phyloP scores from a whole-genome alignment of 2,888 invertebrate species.

The Callyntrura guangdongensis region DNA sequence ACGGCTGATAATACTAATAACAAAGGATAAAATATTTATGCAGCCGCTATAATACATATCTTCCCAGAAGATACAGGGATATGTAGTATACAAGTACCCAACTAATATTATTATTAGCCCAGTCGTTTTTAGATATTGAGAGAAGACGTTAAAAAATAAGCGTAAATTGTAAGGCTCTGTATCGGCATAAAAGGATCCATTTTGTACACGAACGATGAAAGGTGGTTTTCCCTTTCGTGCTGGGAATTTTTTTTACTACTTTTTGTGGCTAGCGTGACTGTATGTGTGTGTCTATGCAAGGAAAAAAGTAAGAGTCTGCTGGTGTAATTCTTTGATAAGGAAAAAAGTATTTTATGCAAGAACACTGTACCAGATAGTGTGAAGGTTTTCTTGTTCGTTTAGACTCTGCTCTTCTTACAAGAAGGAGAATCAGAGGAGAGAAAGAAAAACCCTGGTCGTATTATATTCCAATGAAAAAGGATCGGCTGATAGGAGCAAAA shows the following conservation, averaged over 20 bases:
- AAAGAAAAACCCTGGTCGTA: neutral
- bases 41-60: neutral
- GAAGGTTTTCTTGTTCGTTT: neutral
- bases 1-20: constrained; percentile 49
- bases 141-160: constrained; percentile 15
- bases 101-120: neutral
- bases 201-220: constrained; percentile 76
- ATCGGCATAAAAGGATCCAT: constrained; percentile 32
- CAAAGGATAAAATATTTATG: constrained; percentile 12
- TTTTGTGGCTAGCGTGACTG: constrained; percentile 42
- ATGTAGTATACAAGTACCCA: neutral
- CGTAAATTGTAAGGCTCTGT: neutral
- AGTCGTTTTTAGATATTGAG: neutral
- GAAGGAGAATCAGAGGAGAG: constrained; percentile 10
- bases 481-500: constrained; percentile 21
- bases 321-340: constrained; percentile 55
- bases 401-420: neutral
- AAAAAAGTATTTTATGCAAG: constrained; percentile 55
- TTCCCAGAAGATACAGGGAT: neutral
- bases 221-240: constrained; percentile 58
- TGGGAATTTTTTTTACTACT: constrained; percentile 36
- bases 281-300: neutral
- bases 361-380: constrained; percentile 45
- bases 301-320: constrained; percentile 28
- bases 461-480: constrained; percentile 50